A percentile compares a stretch with the other conserved stretches of the same genome.
These are phyloP conservation scores for Clusia tigrina DNA, from an alignment of 2,888 invertebrate genomes.

Conservation along the genomic window DNA sequence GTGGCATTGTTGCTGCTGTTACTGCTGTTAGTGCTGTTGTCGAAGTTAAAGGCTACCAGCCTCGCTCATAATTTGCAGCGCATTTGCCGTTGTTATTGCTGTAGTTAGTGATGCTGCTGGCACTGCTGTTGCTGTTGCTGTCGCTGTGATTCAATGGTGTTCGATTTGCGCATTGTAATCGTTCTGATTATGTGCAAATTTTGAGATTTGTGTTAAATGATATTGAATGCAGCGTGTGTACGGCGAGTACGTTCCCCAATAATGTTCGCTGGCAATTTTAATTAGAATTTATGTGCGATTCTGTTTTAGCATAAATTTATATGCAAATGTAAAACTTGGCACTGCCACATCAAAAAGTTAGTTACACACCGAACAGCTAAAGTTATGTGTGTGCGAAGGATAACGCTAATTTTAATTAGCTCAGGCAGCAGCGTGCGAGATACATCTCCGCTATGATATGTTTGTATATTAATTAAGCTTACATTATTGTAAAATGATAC, in stretches of 20 bases:
- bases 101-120: neutral
- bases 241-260: too few species aligned
- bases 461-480: neutral
- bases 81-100: neutral
- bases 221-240: neutral
- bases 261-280: neutral
- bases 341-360: neutral
- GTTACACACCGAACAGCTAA: neutral
- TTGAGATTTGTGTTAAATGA: constrained; percentile 6
- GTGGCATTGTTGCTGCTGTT: neutral
- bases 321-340: neutral
- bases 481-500: too few species aligned
- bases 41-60: neutral
- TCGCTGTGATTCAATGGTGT: neutral
- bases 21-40: neutral
- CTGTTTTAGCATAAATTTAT: neutral
- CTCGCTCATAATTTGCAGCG: neutral
- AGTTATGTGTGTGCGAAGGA: neutral
- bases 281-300: neutral
- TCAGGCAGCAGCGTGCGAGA: too few species aligned
- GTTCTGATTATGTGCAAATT: neutral
- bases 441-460: neutral
- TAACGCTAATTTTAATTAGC: neutral
- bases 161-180: constrained; percentile 2
- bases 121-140: neutral